Evolutionary conservation across 2,888 invertebrate species (phyloP).

Genomic region (Notodonta dromedarius): DNA sequence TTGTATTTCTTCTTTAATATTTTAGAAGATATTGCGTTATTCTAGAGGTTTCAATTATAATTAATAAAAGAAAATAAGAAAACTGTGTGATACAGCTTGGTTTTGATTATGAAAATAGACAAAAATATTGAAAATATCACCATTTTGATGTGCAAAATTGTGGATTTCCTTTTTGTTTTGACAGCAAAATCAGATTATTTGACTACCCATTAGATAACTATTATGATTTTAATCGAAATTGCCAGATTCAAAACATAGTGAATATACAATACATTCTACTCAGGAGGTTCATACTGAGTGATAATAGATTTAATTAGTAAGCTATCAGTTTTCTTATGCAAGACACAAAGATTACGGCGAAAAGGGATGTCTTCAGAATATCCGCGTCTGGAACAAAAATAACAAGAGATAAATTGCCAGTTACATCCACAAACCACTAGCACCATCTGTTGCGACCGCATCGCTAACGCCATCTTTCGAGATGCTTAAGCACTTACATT

Average conservation of each 20-base stretch:
- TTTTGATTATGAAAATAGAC: background rate
- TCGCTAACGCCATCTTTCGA: background rate
- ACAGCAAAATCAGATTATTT: too few relatives aligned
- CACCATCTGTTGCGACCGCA: background rate
- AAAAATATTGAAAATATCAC: background rate
- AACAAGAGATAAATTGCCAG: too few relatives aligned
- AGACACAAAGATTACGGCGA: constrained; percentile 62
- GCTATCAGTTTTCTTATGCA: constrained; percentile 63
- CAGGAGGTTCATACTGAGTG: background rate
- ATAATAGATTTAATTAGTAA: constrained; percentile 31
- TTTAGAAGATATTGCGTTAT: too few relatives aligned
- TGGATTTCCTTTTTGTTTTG: background rate
- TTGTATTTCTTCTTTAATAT: too few relatives aligned
- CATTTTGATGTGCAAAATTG: background rate
- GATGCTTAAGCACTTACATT: background rate
- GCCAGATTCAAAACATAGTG: background rate
- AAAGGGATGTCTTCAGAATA: constrained; percentile 66
- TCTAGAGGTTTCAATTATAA: too few relatives aligned
- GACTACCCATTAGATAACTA: too few relatives aligned
- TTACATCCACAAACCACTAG: background rate
- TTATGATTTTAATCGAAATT: background rate
- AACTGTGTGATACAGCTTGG: background rate
- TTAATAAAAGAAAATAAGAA: too few relatives aligned
- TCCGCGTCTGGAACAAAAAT: constrained; percentile 64
- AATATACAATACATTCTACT: background rate